Base-by-base conservation (phyloP, 1,140 invertebrate genomes). In the Venturia canescens region DNA sequence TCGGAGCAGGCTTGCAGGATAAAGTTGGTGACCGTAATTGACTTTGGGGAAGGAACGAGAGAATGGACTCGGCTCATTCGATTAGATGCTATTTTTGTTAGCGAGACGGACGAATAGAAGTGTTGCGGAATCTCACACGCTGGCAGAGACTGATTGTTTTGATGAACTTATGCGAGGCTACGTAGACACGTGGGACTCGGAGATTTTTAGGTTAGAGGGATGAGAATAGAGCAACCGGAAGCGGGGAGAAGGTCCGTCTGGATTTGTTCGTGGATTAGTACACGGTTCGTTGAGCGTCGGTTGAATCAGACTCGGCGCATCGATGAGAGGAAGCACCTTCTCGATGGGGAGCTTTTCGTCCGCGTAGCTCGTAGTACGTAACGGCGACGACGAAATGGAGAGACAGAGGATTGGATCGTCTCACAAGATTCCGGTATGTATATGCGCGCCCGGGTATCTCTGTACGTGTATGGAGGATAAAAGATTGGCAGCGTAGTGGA, bases 231-330 rank as follows among this genome's bases (percentile, higher is more conserved):
- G 60, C 27, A 9, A 7, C 23, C 11, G 23, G 60, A 63, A 63
- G 21, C 9, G 16, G 27, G 53, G 15, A 18, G 7, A 69, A 31
- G 29, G 15, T 34, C 31, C 27, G 27, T 76, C 21, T 74, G 71
- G 48, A 26, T 48, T 76, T 63, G 48, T 29, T 23, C 74, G 74
- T 27, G 63, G 74, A 76, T 76, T 76, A 76, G 74, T 60, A 63
- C n/a, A n/a, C 66, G 66, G 66, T 69, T 38, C 74, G 74, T 76
- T 38, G 50, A 69, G 50, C 3, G 71, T 53, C 23, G 18, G 74
- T 57, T 76, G 74, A 76, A 76, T 76, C 63, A 76, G 74, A 76
- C 44, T 76, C 53, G 18, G 31, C 74, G 50, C 38, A 63, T 53
- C 53, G 74, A 60, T 76, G 74, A 53, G 74, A 69, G 66, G 66